These are phyloP conservation scores for Cephus pulcher DNA, from an alignment of 2,888 invertebrate species.

Conservation along the genomic window DNA sequence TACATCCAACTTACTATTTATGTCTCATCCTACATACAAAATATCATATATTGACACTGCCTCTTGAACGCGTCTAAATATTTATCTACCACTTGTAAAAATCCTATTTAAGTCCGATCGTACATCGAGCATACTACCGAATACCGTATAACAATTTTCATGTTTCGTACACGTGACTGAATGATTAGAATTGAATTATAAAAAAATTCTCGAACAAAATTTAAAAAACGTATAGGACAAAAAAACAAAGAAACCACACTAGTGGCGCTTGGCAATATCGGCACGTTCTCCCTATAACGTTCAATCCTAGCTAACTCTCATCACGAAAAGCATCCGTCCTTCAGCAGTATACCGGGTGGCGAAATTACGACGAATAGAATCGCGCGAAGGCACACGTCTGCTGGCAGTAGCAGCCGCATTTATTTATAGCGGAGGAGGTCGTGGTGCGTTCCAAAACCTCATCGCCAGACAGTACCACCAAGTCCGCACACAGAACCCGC, in stretches of 20 bases:
- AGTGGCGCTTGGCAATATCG: background rate
- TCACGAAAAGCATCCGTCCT: background rate
- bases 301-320: background rate
- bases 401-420: slow-evolving; percentile 55
- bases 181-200: background rate
- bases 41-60: background rate
- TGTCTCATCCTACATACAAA: background rate
- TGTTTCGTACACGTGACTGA: slow-evolving; percentile 27
- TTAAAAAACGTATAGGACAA: background rate
- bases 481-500: slow-evolving; percentile 25
- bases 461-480: slow-evolving; percentile 51
- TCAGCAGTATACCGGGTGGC: background rate
- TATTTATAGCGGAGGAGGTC: slow-evolving; percentile 66
- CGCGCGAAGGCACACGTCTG: slow-evolving; percentile 42
- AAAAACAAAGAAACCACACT: background rate
- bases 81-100: background rate
- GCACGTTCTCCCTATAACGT: background rate
- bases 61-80: background rate
- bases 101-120: background rate
- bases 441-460: slow-evolving; percentile 62
- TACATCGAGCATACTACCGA: background rate
- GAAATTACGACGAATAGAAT: slow-evolving; percentile 48
- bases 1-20: background rate
- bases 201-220: background rate
- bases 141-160: slow-evolving; percentile 41